A percentile compares a stretch with the other conserved stretches of the same genome.
Conservation (phyloP, 2,113 vertebrate genomes). For the Steatornis caripensis region DNA sequence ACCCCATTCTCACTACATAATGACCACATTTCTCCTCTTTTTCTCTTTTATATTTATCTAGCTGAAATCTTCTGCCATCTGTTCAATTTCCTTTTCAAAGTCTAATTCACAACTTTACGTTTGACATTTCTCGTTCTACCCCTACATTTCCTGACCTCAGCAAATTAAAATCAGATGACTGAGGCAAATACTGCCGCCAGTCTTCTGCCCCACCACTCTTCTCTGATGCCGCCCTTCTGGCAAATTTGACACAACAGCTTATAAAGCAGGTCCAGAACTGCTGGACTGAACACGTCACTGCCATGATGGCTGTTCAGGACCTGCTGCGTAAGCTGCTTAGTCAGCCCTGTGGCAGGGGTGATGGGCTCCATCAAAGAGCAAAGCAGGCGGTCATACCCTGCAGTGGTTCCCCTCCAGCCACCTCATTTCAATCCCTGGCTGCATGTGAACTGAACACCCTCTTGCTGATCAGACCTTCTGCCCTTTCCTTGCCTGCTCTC, state of each 20-base stretch:
- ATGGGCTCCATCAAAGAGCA: not conserved
- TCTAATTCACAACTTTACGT: not conserved
- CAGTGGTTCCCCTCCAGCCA: not conserved
- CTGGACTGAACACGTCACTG: not conserved
- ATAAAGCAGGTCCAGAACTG: not conserved
- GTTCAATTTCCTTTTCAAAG: constrained; percentile 20
- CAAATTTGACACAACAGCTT: not conserved
- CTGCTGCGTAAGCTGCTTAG: not conserved
- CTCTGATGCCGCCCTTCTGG: not conserved
- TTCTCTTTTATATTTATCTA: not conserved
- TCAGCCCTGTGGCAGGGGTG: not conserved
- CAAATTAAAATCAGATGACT: not conserved
- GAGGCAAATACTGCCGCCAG: not conserved
- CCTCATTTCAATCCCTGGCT: not conserved
- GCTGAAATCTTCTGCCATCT: constrained; percentile 9
- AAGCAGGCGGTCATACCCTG: not conserved
- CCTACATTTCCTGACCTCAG: not conserved
- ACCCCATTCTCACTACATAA: not conserved
- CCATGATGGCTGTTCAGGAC: not conserved
- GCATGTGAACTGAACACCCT: not conserved
- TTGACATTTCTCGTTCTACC: not conserved
- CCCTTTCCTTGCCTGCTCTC: not conserved
- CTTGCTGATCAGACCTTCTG: not conserved
- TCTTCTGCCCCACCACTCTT: not conserved
- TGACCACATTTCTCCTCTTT: not conserved